Percentiles rank a stretch among this genome's conserved stretches.
These are phyloP conservation scores for Sisor rabdophorus DNA, from an alignment of 2,113 vertebrate genomes.

Conservation along the genomic window DNA sequence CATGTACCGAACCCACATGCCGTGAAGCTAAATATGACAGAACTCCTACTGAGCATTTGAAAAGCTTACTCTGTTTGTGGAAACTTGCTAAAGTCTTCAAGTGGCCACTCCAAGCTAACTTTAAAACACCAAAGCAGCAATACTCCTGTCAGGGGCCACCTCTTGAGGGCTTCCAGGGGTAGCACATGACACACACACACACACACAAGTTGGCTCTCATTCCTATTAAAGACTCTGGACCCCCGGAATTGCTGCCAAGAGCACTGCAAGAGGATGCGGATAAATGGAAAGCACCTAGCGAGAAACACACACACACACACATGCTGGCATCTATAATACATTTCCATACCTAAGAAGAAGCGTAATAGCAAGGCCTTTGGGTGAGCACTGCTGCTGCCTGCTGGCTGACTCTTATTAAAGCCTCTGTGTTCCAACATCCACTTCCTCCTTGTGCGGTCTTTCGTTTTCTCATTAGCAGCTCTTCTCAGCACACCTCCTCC, in stretches of 20 bases:
- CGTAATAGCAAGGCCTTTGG: slow-evolving; percentile 42
- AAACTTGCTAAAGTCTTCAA: slow-evolving; percentile 35
- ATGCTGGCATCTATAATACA: slow-evolving; percentile 44
- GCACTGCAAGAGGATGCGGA: slow-evolving; percentile 46
- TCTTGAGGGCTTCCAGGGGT: slow-evolving; percentile 58
- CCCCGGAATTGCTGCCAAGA: slow-evolving; percentile 51
- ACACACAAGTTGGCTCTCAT: slow-evolving; percentile 48
- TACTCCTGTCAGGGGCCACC: slow-evolving; percentile 56
- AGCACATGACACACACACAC: slow-evolving; percentile 50
- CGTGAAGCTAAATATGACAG: slow-evolving; percentile 21
- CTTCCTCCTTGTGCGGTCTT: slow-evolving; percentile 24
- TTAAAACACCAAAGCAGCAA: neutral
- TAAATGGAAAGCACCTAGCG: slow-evolving; percentile 72
- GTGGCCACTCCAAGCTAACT: slow-evolving; percentile 20
- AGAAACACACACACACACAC: slow-evolving; percentile 43
- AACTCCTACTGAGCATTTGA: slow-evolving; percentile 12
- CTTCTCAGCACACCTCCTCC: slow-evolving; percentile 45
- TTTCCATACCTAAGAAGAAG: slow-evolving; percentile 46
- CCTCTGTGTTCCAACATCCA: slow-evolving; percentile 18
- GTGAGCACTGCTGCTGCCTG: slow-evolving; percentile 18
- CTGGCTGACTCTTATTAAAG: slow-evolving; percentile 33
- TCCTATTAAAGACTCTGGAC: slow-evolving; percentile 66
- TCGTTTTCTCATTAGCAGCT: slow-evolving; percentile 41
- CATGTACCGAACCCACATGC: slow-evolving; percentile 10
- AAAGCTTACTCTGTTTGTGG: slow-evolving; percentile 31